Evolutionary conservation across 2,888 invertebrate species (phyloP), one percentile per base, ranked within the genome.

Genomic region (Leucoma salicis): DNA sequence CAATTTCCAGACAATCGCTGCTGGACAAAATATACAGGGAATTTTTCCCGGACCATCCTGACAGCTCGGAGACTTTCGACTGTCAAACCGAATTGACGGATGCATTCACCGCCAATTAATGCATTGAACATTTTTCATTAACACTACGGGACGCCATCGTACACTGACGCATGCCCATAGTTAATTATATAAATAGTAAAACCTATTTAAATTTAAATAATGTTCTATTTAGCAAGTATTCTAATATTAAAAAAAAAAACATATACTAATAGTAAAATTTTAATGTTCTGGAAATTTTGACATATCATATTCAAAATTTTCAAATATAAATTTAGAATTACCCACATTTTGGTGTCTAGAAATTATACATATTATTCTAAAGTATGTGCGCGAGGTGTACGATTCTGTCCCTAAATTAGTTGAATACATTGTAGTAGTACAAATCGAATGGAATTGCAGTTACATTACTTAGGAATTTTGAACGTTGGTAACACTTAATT

Each of bases 11-110:
- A 84, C 93, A 94, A 91, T 91, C 92, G 66, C 92, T 95, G 63
- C 92, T 96, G 79, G 94, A 95, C 91, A 92, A 93, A 85, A 92
- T 95, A 82, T 95, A 94, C 91, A 93, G 94, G 90, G 92, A 94
- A 91, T 91, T 94, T 82, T 94, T 94, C 84, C 95, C 95, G 63
- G 92, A 93, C 76, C 92, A 92, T 90, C 92, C 92, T 57, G 93
- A 94, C 81, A 93, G 92, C 57, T 84, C 86, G 54, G 86, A 87
- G 53, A 84, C 78, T 18, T 89, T 87, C 78, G 87, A 85, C 68
- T 83, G 85, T 56, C 83, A 84, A 69, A 65, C 81, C 44, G 87
- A 87, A 38, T 62, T 83, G 52, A 62, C 82, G 21, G 85, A 86
- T 56, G 70, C 75, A 18, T 77, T 80, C 67, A 75, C 72, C 58